Base-by-base conservation (phyloP, 2,113 vertebrate genomes). In the Labeo catla region DNA sequence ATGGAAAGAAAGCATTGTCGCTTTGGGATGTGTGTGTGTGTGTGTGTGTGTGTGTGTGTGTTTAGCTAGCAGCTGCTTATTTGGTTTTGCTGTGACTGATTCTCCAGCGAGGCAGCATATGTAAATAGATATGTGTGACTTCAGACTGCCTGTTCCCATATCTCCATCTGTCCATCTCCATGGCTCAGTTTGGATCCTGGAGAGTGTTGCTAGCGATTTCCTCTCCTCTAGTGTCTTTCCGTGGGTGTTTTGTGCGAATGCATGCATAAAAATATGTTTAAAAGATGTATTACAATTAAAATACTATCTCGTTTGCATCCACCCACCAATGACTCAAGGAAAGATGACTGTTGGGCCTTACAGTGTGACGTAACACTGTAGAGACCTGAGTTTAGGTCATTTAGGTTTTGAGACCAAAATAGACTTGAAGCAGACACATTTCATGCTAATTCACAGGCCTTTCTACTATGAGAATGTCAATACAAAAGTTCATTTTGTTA, bases 91-190 rank as follows among this genome's bases (percentile, higher is more conserved):
- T 90, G 76, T 88, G 81, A 61, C 77, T 54, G 79, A 86, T 80
- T 91, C 81, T 84, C 72, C 54, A 74, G 52, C 8, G 86, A 90
- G 74, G 57, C 85, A 88, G 84, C 88, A 91, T 91, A 87, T 90
- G 92, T 91, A 93, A 91, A 91, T 86, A 83, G 90, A 90, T 92
- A 87, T 84, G 88, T 91, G 89, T 78, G 92, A 93, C 91, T 88
- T 88, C 79, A 66, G 78, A 59, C 84, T 81, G 92, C 91, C 93
- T 88, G 15, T 89, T 91, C 85, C 85, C 73, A 90, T 93, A 89
- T 89, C 89, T 87, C 87, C 34, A 79, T 90, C 84, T 81, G 91
- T 93, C 92, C 88, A 50, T 94, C 91, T 90, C 87, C 88, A 84
- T 88, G 88, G 87, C 88, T 91, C 11, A 50, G 88, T 88, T 84